Conservation (phyloP, 2,113 vertebrate species). For the Delphinapterus leucas region DNA sequence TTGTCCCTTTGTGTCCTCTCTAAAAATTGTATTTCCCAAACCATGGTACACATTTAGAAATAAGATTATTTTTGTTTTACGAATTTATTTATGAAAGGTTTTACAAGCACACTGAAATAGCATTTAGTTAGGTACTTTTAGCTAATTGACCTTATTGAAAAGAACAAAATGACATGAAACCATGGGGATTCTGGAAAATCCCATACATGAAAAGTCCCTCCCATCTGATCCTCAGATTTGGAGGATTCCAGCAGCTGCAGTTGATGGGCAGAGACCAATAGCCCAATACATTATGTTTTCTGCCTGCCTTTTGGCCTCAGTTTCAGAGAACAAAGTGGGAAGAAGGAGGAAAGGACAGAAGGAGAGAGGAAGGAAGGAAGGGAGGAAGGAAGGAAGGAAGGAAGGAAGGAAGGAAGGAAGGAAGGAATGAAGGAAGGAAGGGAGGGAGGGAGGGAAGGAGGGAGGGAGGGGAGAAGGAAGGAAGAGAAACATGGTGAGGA, state of each 20-base stretch:
- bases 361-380: accelerated
- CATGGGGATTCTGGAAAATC: background rate
- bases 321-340: background rate
- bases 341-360: accelerated
- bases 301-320: background rate
- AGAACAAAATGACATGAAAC: background rate
- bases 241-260: background rate
- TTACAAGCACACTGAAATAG: conserved; percentile 24
- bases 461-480: background rate
- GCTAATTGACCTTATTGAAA: background rate
- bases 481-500: background rate
- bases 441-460: accelerated
- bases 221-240: background rate
- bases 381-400: accelerated
- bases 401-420: accelerated
- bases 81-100: conserved; percentile 57
- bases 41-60: conserved; percentile 42
- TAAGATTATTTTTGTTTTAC: conserved; percentile 54
- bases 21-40: conserved; percentile 39
- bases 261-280: background rate
- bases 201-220: background rate
- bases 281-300: background rate
- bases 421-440: accelerated
- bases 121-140: background rate
- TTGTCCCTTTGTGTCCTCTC: background rate